Conservation (phyloP, 2,113 vertebrate genomes). For the Asarcornis scutulata region DNA sequence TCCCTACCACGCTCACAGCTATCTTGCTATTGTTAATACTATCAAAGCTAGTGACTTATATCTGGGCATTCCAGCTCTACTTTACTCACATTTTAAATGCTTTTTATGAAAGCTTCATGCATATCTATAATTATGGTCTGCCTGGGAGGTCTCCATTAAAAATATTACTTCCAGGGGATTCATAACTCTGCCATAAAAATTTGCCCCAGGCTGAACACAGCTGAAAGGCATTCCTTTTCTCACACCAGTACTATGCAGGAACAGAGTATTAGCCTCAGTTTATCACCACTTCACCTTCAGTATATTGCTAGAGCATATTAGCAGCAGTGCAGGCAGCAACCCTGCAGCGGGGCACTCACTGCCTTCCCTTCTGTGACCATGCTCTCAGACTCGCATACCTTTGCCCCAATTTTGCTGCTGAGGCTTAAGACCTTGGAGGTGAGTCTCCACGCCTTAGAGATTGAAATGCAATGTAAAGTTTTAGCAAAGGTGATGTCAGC, state of each 20-base stretch:
- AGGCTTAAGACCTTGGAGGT: background rate
- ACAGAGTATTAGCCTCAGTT: background rate
- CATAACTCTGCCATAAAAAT: background rate
- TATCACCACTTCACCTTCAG: background rate
- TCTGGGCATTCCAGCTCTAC: background rate
- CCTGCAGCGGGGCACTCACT: background rate
- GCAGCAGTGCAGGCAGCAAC: background rate
- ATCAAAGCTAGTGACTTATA: background rate
- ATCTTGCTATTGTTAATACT: background rate
- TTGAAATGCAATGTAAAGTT: background rate
- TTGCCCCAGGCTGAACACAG: background rate
- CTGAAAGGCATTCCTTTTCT: background rate
- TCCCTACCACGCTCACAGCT: background rate
- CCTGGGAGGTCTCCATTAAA: background rate
- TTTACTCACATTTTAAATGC: background rate
- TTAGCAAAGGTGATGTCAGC: background rate
- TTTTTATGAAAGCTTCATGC: background rate
- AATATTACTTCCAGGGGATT: background rate
- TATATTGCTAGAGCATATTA: background rate
- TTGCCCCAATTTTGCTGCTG: background rate
- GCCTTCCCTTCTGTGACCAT: background rate
- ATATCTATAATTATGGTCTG: background rate
- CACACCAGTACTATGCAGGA: background rate
- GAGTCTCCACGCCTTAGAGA: background rate
- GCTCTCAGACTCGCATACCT: background rate